These are phyloP conservation scores for Aricia agestis DNA, from an alignment of 1,140 invertebrate species.

Conservation along the genomic window DNA sequence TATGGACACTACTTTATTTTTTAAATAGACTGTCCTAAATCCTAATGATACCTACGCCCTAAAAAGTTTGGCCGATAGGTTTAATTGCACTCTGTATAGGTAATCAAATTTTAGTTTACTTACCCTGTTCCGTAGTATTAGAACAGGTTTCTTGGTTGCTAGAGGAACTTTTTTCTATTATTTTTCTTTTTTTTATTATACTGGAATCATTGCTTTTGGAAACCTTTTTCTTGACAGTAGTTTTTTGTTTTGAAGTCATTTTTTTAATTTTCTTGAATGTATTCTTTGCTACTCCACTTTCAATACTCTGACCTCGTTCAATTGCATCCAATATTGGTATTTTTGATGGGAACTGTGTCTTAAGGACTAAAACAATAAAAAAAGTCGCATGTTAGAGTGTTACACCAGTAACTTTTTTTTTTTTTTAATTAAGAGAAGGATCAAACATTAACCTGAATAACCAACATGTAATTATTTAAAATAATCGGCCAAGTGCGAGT, in stretches of 20 bases:
- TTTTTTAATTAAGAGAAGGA: no score
- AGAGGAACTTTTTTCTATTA: neutral
- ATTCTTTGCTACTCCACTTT: neutral
- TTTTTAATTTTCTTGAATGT: neutral
- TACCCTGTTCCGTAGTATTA: neutral
- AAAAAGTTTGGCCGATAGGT: no score
- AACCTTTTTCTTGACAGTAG: neutral
- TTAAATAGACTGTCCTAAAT: no score
- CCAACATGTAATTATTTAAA: no score
- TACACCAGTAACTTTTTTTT: no score
- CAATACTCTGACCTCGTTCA: neutral
- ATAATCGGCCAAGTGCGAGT: no score
- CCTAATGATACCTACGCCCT: no score
- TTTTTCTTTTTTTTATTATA: neutral
- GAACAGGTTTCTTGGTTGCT: neutral
- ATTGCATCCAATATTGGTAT: conserved; percentile 1
- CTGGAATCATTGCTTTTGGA: neutral
- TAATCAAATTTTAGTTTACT: neutral
- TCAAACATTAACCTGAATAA: no score
- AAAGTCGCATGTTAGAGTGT: neutral
- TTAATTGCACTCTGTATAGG: neutral
- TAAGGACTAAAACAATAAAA: neutral
- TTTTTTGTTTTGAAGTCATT: neutral
- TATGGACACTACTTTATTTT: no score
- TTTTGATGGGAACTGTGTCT: conserved; percentile 17